Percentiles rank a stretch among this genome's conserved stretches.
These are phyloP conservation scores for Podargus strigoides DNA, from an alignment of 2,797 vertebrate species.

Conservation along the genomic window DNA sequence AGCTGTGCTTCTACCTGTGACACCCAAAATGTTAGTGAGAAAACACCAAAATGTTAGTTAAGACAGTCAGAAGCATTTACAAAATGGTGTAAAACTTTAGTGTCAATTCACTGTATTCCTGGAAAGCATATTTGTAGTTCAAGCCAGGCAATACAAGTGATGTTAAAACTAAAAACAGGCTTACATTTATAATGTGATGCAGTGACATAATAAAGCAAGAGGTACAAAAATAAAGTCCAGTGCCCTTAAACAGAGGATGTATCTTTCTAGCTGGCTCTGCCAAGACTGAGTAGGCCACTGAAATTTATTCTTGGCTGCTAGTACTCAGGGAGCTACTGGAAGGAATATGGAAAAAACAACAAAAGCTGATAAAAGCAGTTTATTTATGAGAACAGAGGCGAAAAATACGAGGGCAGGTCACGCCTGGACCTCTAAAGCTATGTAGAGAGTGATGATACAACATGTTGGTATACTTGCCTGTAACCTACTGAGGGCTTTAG, in stretches of 20 bases:
- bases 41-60: not conserved
- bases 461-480: accelerated
- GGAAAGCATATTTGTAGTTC: not conserved
- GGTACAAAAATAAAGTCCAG: not conserved
- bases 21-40: not conserved
- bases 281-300: not conserved
- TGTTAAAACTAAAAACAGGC: not conserved
- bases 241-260: not conserved
- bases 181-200: not conserved
- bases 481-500: not conserved
- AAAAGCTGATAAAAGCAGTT: not conserved
- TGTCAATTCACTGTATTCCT: not conserved
- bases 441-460: not conserved
- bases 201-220: not conserved
- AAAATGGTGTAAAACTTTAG: not conserved
- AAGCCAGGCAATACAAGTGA: not conserved
- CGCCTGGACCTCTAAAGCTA: not conserved
- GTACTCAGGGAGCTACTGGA: not conserved
- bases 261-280: not conserved
- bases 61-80: not conserved
- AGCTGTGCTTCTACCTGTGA: not conserved
- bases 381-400: not conserved
- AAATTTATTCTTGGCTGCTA: not conserved
- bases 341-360: not conserved
- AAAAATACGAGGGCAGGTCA: not conserved